Evolutionary conservation across 2,797 vertebrate genomes (phyloP), one percentile per base, ranked within the genome.

Genomic region (Molothrus ater): DNA sequence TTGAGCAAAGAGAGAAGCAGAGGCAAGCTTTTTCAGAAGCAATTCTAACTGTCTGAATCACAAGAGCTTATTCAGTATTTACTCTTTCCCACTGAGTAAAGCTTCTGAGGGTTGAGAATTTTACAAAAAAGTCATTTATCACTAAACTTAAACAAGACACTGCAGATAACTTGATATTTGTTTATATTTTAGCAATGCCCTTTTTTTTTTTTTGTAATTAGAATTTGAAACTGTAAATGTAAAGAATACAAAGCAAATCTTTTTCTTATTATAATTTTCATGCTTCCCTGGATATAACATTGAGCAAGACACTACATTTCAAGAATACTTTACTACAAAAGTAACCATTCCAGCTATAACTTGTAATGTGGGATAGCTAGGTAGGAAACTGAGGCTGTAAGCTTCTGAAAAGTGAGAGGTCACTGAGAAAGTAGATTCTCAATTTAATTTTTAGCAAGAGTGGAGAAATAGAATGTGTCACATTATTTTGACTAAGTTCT

Each of bases 201-300:
- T 78, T 74, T 57, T 91, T 92, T 78, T 88, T 64, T 92, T 64
- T 92, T 92, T 93, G 36, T 96, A 97, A 97, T 87, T 97, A 89
- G 76, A 97, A 97, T 96, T 96, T 90, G 63, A 80, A 97, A 97
- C 80, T 51, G 86, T 42, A 96, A 92, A 94, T 90, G 78, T 53
- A 94, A 96, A 88, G 71, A 97, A 97, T 75, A 68, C 50, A 96
- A 95, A 96, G 88, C 80, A 96, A 97, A 96, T 95, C 76, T 91
- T 95, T 96, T 93, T 81, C 91, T 93, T 96, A 96, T 95, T 97
- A 95, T 66, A 96, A 70, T 94, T 97, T 97, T 95, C 95, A 97
- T 94, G 93, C 96, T 86, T 97, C 88, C 80, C 26, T 97, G 90
- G 89, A 83, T 71, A 95, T 92, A 97, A 95, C 61, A 96, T 89